These are phyloP conservation scores for Acrossocheilus fasciatus DNA, from an alignment of 2,797 vertebrate species.

Conservation along the genomic window DNA sequence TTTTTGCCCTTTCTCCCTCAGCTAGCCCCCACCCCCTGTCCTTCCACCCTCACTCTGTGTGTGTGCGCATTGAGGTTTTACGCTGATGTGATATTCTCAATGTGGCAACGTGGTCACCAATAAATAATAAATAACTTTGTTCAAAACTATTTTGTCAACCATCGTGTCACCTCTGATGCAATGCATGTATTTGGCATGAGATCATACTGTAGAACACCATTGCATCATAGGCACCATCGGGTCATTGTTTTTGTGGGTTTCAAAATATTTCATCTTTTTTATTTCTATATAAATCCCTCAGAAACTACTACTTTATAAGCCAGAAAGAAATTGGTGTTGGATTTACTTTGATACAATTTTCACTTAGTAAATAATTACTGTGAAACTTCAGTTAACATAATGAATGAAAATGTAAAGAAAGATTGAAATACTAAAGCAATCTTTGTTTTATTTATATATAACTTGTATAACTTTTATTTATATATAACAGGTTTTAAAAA, in stretches of 20 bases:
- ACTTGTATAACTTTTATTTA: too few species aligned
- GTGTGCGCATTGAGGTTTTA: neutral
- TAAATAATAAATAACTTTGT: neutral
- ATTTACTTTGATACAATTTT: neutral
- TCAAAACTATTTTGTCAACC: neutral
- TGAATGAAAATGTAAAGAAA: neutral
- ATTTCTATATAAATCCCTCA: neutral
- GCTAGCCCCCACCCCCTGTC: conserved; percentile 47
- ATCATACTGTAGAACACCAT: neutral
- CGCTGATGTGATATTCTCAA: neutral
- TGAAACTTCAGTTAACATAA: neutral
- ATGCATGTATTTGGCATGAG: neutral
- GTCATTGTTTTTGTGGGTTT: neutral
- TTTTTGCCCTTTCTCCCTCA: conserved; percentile 51
- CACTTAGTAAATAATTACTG: neutral
- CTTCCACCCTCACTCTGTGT: conserved; percentile 13
- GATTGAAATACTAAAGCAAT: neutral
- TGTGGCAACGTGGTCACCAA: neutral
- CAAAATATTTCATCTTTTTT: neutral
- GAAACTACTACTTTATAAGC: too few species aligned
- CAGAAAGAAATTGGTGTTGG: neutral
- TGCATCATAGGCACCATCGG: neutral
- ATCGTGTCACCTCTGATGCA: neutral
- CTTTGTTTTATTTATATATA: neutral
- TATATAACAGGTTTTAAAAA: neutral